Evolutionary conservation across 2,888 invertebrate species (phyloP), one percentile per base, ranked within the genome.

Genomic region (Campopleginae sp.): DNA sequence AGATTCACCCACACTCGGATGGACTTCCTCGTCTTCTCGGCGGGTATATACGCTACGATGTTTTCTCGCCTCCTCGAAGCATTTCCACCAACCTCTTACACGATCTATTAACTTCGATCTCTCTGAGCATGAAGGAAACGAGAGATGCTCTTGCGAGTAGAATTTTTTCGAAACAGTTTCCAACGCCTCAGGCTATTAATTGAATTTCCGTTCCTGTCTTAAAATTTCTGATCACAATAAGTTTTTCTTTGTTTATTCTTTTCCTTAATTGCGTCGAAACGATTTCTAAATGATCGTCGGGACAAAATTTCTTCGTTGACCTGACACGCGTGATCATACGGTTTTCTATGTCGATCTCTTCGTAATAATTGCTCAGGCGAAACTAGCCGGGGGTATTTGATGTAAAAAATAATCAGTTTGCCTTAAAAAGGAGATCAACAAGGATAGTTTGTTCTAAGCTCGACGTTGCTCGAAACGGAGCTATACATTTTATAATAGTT

Each of bases 401-500:
- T 51, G 19, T 4, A 51, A 51, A 38, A 38, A 65, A 61, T 27
- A 38, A 65, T 31, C 7, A 8, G 19, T 51, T 54, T 23, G 8
- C 0, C 23, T 3, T 23, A 10, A 10, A 19, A 54, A 19, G 19
- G 6, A 8, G 4, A 58, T 14, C 2, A 5, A 14, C 12, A 14
- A 27, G 14, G 14, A 12, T 14, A 54, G n/a, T 48, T 48, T 6
- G 19, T 51, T 10, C 27, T 6, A 6, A 27, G 14, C 27, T 54
- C 23, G 54, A 23, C 0, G 0, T 17, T 23, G 8, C 12, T 23
- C 23, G 23, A 19, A 58, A 23, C 17, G 17, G 4, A 5, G 1
- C n/a, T 6, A 17, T 51, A n/a, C 7, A 51, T 23, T 83, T 72
- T 86, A 84, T 86, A 88, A 89, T 88, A 87, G 74, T 81, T 78